phyloP scores from a whole-genome alignment of 2,888 invertebrate genomes.

The Agrochola lychnidis region DNA sequence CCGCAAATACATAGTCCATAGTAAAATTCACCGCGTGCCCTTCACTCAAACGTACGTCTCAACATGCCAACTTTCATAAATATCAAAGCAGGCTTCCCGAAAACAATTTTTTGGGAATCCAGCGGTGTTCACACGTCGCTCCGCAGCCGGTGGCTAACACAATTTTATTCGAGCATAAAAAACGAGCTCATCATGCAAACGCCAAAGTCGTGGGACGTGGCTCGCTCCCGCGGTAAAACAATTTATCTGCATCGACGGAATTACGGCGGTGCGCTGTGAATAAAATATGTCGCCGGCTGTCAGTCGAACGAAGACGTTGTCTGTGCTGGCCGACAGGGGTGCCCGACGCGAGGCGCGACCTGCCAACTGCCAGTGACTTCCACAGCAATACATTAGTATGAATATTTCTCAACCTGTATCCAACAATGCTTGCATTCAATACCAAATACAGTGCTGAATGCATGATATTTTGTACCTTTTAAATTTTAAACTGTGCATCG shows the following conservation, averaged over 20 bases:
- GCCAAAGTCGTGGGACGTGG: slow-evolving; percentile 89
- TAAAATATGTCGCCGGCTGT: slow-evolving; percentile 90
- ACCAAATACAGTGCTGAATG: slow-evolving; percentile 34
- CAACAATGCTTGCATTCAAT: slow-evolving; percentile 39
- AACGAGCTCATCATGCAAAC: slow-evolving; percentile 91
- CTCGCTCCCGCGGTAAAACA: slow-evolving; percentile 88
- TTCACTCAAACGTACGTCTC: slow-evolving; percentile 83
- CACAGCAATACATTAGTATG: slow-evolving; percentile 28
- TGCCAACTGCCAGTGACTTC: slow-evolving; percentile 32
- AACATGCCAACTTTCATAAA: slow-evolving; percentile 88
- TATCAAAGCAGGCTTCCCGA: slow-evolving; percentile 86
- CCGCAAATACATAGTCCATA: slow-evolving; percentile 68
- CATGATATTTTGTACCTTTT: slow-evolving; percentile 25
- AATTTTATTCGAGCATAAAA: slow-evolving; percentile 90
- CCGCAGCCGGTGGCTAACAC: slow-evolving; percentile 85
- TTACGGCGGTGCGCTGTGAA: slow-evolving; percentile 89
- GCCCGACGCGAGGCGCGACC: slow-evolving; percentile 57
- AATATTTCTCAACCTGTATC: slow-evolving; percentile 43
- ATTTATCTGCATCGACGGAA: slow-evolving; percentile 91
- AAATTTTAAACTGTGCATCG: slow-evolving; percentile 9
- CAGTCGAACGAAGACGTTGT: slow-evolving; percentile 84
- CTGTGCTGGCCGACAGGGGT: slow-evolving; percentile 76
- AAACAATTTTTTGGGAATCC: slow-evolving; percentile 87
- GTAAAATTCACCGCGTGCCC: slow-evolving; percentile 79
- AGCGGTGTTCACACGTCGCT: slow-evolving; percentile 85